Evolutionary conservation across 2,888 invertebrate species (phyloP).

Genomic region (Euphydryas editha): DNA sequence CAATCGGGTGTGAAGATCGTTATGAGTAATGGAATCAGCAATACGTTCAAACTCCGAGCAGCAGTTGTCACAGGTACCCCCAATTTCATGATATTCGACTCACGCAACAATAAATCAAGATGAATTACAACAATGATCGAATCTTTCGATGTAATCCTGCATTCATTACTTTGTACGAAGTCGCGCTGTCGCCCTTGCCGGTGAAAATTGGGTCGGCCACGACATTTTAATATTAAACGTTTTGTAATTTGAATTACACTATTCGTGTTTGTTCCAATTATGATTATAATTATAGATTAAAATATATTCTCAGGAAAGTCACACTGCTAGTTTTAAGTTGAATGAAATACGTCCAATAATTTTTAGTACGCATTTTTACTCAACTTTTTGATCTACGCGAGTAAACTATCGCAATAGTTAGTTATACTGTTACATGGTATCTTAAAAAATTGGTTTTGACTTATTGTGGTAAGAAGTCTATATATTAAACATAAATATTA

Average conservation of each 20-base stretch:
- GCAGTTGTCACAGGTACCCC: conserved; percentile 39
- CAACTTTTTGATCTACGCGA: no score
- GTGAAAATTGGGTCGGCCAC: conserved; percentile 52
- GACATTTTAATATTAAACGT: conserved; percentile 31
- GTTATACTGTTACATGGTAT: no score
- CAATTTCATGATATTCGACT: conserved; percentile 59
- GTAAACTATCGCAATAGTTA: no score
- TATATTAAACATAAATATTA: no score
- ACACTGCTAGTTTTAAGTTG: not conserved
- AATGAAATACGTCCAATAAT: no score
- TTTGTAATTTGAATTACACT: conserved; percentile 33
- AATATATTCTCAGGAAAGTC: not conserved
- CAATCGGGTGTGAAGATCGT: not conserved
- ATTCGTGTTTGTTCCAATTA: not conserved
- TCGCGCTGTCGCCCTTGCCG: conserved; percentile 51
- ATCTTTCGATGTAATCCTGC: conserved; percentile 67
- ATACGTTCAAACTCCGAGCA: conserved; percentile 31
- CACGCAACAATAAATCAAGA: conserved; percentile 76
- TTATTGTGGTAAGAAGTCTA: no score
- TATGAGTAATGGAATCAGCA: conserved; percentile 23
- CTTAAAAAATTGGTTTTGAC: no score
- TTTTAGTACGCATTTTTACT: no score
- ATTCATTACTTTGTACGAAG: conserved; percentile 65
- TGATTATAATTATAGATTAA: not conserved
- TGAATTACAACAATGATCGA: conserved; percentile 75